A percentile compares a stretch with the other conserved stretches of the same genome.
phyloP scores from a whole-genome alignment of 2,888 invertebrate species.

The Caenorhabditis afra region DNA sequence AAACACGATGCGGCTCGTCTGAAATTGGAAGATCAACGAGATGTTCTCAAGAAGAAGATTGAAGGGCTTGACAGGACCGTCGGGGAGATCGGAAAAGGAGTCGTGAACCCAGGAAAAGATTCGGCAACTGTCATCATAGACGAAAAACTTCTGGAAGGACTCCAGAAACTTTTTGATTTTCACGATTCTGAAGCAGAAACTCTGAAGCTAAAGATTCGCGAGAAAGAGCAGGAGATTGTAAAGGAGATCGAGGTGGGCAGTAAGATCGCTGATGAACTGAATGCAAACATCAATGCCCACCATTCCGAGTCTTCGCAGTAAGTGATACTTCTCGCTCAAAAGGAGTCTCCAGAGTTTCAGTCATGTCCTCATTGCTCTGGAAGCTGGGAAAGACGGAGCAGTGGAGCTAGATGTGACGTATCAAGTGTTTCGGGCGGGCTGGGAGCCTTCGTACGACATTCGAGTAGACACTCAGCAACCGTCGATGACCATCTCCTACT shows the following conservation, averaged over 20 bases:
- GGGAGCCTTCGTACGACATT: constrained; percentile 76
- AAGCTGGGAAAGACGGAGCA: constrained; percentile 18
- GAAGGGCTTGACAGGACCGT: constrained; percentile 41
- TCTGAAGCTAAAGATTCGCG: constrained; percentile 9
- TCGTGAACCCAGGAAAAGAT: constrained; percentile 27
- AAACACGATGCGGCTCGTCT: constrained; percentile 1
- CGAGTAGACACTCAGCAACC: constrained; percentile 67
- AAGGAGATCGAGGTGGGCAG: constrained; percentile 7
- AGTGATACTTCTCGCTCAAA: not conserved
- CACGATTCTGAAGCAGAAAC: constrained; percentile 25
- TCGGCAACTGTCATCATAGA: constrained; percentile 27
- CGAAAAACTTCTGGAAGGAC: constrained; percentile 21
- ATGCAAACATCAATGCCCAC: not conserved
- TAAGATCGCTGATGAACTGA: constrained; percentile 4
- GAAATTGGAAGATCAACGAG: constrained; percentile 30
- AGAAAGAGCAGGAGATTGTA: constrained; percentile 22
- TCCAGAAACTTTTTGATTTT: constrained; percentile 40
- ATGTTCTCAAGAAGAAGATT: constrained; percentile 30
- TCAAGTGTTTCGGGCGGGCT: constrained; percentile 69
- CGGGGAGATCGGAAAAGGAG: constrained; percentile 31
- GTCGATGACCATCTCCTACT: constrained; percentile 43
- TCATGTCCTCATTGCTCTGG: constrained; percentile 7
- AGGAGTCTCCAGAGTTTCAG: not conserved
- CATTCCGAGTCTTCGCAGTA: not conserved
- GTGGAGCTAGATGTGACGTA: constrained; percentile 51